Base-by-base conservation (phyloP, 2,113 vertebrate species). In the Cnemophilus loriae region DNA sequence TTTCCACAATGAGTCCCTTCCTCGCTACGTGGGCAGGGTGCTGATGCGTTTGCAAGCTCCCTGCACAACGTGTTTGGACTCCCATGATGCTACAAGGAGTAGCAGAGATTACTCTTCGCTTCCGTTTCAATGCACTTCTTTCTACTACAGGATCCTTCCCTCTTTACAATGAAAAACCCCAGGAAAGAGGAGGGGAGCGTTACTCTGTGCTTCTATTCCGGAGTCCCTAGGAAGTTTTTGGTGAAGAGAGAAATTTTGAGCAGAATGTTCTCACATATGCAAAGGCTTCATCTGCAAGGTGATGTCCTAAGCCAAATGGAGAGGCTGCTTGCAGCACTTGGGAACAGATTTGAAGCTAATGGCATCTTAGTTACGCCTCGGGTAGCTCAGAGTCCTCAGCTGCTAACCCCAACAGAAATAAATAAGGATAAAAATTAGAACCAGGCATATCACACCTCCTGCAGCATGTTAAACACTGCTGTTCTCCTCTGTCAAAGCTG, bases 351-450 rank as follows among this genome's bases (percentile, higher is more conserved):
- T 83, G 77, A 83, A 94, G 65, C 64, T 93, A 78, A 92, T 81
- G 89, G 75, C 86, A 56, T 92, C 87, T 86, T 96, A 73, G 79
- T 83, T 76, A 77, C 14, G 16, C 71, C n/a, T 96, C 70, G 20
- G 78, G 79, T 85, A 96, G 85, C 89, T 89, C 75, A 9, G 35
- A 87, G 42, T 60, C 82, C 85, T 79, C 46, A 56, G 71, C 64
- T 89, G 79, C 85, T 92, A 68, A 92, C 76, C 80, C 70, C 37
- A n/a, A 55, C 50, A 64, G 76, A 93, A 92, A 92, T 94, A 92
- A 93, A 87, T 84, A 89, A 90, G 64, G 80, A 41, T 67, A 84
- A 89, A 95, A 95, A 67, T 87, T 39, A 93, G 65, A 89, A 33
- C 26, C 41, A 44, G 3, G 6, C 26, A 13, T 84, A 70, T 78